Percentiles rank a stretch among this genome's conserved stretches.
Conservation (phyloP, 2,113 vertebrate genomes). For the Abramis brama region DNA sequence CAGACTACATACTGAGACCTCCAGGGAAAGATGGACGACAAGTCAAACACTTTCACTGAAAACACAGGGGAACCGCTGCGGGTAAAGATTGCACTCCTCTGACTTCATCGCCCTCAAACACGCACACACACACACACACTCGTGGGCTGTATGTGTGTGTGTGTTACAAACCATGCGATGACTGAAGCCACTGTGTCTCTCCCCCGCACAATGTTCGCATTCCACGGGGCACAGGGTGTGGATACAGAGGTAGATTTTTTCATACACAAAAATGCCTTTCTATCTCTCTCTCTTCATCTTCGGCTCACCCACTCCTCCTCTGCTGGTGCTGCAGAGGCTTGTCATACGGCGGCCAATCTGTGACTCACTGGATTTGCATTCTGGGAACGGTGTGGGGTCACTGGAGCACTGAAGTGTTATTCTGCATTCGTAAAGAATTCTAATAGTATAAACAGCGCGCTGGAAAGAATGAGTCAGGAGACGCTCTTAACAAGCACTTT, state of each 20-base stretch:
- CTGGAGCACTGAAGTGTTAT: slow-evolving; percentile 40
- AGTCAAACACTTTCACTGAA: slow-evolving; percentile 22
- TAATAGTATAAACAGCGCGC: slow-evolving; percentile 40
- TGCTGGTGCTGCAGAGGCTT: slow-evolving; percentile 19
- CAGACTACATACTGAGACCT: background rate
- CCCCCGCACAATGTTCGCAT: slow-evolving; percentile 37
- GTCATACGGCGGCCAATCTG: slow-evolving; percentile 35
- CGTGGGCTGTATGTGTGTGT: slow-evolving; percentile 6
- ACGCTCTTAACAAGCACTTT: slow-evolving; percentile 29
- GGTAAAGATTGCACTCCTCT: slow-evolving; percentile 12
- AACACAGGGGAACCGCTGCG: slow-evolving; percentile 19
- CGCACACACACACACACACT: background rate
- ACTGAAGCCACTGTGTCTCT: slow-evolving; percentile 33
- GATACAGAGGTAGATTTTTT: slow-evolving; percentile 29
- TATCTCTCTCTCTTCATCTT: slow-evolving; percentile 22
- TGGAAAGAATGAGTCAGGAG: slow-evolving; percentile 57
- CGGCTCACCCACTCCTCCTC: background rate
- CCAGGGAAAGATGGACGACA: slow-evolving; percentile 13
- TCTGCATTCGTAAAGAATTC: slow-evolving; percentile 43
- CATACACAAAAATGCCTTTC: background rate
- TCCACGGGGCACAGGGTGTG: slow-evolving; percentile 41
- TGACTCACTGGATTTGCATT: slow-evolving; percentile 56
- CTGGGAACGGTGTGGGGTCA: slow-evolving; percentile 48
- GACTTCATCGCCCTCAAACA: slow-evolving; percentile 24
- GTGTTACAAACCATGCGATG: background rate